Conservation (phyloP, 92 coral and sea anemone species). For the Zoanthus gigantus region DNA sequence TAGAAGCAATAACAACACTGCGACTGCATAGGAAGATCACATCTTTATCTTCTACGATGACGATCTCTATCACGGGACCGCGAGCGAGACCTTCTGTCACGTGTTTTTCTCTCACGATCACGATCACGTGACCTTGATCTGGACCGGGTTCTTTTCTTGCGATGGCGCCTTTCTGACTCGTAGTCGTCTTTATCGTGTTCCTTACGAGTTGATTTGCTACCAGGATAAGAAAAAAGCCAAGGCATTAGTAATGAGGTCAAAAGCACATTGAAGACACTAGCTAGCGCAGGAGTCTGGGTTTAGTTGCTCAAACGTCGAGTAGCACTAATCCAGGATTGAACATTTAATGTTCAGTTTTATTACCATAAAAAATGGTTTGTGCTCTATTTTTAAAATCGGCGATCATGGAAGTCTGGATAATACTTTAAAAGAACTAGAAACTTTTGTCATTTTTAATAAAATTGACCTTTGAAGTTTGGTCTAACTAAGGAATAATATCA, state of each 20-base stretch:
- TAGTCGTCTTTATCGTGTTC: conserved; percentile 90
- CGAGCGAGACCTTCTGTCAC: conserved; percentile 90
- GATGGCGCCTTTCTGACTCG: conserved; percentile 81
- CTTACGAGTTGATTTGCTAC: conserved; percentile 75
- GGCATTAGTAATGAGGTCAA: neutral
- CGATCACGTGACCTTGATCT: conserved; percentile 85
- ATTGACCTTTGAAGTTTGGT: no score
- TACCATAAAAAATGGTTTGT: no score
- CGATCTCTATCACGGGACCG: conserved; percentile 94
- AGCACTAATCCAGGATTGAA: no score
- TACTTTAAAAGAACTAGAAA: no score
- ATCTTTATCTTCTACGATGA: conserved; percentile 69
- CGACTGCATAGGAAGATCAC: neutral
- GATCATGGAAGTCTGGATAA: no score
- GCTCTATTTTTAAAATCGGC: no score
- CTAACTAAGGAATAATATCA: no score
- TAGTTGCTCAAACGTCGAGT: no score
- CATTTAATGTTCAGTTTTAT: no score
- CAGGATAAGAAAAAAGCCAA: neutral
- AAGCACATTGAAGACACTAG: neutral
- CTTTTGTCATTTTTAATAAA: no score
- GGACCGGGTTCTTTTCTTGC: conserved; percentile 90
- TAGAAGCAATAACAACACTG: neutral
- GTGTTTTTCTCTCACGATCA: conserved; percentile 78
- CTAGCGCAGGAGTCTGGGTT: neutral